A percentile compares a stretch with the other conserved stretches of the same genome.
Evolutionary conservation across 1,140 invertebrate species (phyloP).

Genomic region (Micrasema minimum): DNA sequence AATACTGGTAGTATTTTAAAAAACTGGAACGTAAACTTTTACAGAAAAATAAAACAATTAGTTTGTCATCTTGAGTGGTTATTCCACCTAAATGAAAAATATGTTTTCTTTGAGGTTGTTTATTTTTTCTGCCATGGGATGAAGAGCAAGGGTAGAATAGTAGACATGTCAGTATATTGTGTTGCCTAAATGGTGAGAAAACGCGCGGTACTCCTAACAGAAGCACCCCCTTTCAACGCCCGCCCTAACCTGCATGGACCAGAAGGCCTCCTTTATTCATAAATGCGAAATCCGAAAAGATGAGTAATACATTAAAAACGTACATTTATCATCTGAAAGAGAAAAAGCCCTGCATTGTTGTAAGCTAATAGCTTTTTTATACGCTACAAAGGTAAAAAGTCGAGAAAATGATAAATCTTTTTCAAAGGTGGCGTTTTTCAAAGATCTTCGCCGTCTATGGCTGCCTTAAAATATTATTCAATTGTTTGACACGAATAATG

Average conservation of each 20-base stretch:
- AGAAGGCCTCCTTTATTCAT: constrained; percentile 25
- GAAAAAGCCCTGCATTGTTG: constrained; percentile 42
- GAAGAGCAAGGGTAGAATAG: too few species aligned
- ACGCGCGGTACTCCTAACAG: too few species aligned
- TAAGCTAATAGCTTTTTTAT: constrained; percentile 43
- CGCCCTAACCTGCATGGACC: constrained; percentile 9
- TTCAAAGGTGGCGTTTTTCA: constrained; percentile 28
- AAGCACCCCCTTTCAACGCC: constrained; percentile 28
- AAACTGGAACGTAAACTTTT: too few species aligned
- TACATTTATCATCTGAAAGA: constrained; percentile 43
- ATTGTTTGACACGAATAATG: constrained; percentile 29
- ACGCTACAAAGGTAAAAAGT: constrained; percentile 40
- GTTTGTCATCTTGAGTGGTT: too few species aligned
- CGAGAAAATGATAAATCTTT: constrained; percentile 36
- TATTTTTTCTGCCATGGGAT: too few species aligned
- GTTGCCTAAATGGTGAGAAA: too few species aligned
- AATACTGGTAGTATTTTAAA: too few species aligned
- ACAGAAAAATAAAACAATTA: too few species aligned
- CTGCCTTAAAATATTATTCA: constrained; percentile 37
- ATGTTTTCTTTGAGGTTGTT: too few species aligned
- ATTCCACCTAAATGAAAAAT: too few species aligned
- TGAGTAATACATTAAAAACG: constrained; percentile 42
- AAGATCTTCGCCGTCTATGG: constrained; percentile 22
- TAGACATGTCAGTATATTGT: too few species aligned
- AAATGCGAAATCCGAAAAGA: constrained; percentile 40